These are phyloP conservation scores for Hestina assimilis DNA, from an alignment of 1,140 invertebrate genomes.

Conservation along the genomic window DNA sequence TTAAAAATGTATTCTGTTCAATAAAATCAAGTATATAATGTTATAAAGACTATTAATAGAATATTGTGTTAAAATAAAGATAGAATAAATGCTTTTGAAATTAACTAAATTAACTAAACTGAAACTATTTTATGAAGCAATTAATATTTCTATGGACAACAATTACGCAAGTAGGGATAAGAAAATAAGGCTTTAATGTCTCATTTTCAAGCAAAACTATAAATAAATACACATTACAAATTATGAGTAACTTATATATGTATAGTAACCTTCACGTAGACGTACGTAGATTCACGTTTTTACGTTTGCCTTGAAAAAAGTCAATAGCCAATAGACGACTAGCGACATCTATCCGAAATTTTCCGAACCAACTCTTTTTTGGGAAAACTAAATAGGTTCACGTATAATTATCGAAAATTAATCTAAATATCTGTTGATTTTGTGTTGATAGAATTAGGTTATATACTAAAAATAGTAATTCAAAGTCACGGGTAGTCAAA, in stretches of 20 bases:
- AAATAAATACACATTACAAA: conserved; percentile 27
- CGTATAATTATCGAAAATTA: background rate
- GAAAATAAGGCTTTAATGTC: conserved; percentile 8
- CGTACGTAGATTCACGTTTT: conserved; percentile 32
- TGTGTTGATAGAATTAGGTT: background rate
- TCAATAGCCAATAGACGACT: conserved; percentile 40
- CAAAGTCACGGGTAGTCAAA: conserved; percentile 16
- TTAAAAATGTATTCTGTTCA: no score
- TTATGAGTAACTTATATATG: conserved; percentile 21
- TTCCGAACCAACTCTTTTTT: conserved; percentile 20
- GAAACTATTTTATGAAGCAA: no score
- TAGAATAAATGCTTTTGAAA: no score
- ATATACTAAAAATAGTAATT: conserved; percentile 7
- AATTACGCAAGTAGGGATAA: no score
- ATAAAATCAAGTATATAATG: no score
- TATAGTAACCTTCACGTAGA: conserved; percentile 36
- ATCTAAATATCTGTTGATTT: background rate
- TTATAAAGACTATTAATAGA: no score
- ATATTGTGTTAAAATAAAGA: no score
- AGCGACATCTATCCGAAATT: conserved; percentile 49
- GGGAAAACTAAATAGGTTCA: background rate
- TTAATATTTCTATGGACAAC: no score
- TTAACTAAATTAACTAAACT: no score
- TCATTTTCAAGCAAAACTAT: conserved; percentile 33
- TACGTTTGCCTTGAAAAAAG: conserved; percentile 39